Evolutionary conservation across 2,888 invertebrate species (phyloP).

Genomic region (Rhamphomyia laevipes): DNA sequence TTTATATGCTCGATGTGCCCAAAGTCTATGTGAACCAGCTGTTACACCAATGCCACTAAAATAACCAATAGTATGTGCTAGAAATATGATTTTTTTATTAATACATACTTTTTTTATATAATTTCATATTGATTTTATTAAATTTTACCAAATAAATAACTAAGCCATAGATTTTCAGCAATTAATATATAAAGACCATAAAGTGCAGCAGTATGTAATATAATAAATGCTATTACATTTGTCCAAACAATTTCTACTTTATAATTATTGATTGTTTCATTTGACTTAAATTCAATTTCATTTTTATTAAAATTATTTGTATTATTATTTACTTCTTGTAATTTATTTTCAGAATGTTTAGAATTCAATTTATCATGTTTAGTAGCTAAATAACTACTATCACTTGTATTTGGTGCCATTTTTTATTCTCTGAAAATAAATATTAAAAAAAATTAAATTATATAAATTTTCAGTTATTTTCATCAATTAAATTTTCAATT

Average conservation of each 20-base stretch:
- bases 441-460: too few relatives aligned
- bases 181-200: constrained; percentile 46
- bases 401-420: constrained; percentile 46
- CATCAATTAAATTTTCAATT: too few relatives aligned
- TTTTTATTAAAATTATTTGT: neutral
- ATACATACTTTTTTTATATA: too few relatives aligned
- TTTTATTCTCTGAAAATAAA: neutral
- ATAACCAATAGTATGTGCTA: constrained; percentile 21
- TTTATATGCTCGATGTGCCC: constrained; percentile 89
- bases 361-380: constrained; percentile 17
- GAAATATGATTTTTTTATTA: too few relatives aligned
- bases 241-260: constrained; percentile 68
- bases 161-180: constrained; percentile 20
- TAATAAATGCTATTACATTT: constrained; percentile 60
- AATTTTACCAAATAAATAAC: neutral
- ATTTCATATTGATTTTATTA: neutral
- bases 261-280: too few relatives aligned
- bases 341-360: neutral
- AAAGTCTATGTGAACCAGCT: constrained; percentile 87
- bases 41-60: constrained; percentile 76
- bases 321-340: neutral
- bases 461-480: too few relatives aligned
- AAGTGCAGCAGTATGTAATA: constrained; percentile 52
- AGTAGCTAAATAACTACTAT: constrained; percentile 39
- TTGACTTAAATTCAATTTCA: neutral